Evolutionary conservation across 2,797 vertebrate genomes (phyloP), one percentile per base, ranked within the genome.

Genomic region (Sparus aurata): DNA sequence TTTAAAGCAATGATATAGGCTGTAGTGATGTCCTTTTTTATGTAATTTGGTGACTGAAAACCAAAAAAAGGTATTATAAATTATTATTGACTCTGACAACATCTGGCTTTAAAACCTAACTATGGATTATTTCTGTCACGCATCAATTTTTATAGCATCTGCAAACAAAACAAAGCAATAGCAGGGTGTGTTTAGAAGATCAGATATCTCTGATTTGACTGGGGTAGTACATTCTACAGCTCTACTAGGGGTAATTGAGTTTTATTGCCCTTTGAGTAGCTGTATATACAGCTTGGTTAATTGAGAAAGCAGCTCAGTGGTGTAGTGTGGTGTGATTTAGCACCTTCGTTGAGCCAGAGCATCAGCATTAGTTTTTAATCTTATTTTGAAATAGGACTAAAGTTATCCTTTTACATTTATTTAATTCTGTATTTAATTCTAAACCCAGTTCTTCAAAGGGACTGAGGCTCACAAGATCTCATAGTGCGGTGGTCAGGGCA

Each of bases 241-340:
- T 85, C 91, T 78, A 63, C 74, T 5, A 86, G 85, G 89, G 63
- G 63, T 54, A 63, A 70, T 89, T 86, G 62, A 66, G 17, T 89
- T 88, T 89, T 84, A 88, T 81, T 70, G 76, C 83, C 85, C 68
- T 67, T 54, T 3, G 66, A 85, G 79, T 78, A 65, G 67, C 72
- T 60, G 73, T 80, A 72, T 83, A 52, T 73, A 80, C 69, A 73
- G 67, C 86, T 79, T 57, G 53, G 76, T 85, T 90, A 88, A 85
- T 88, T 90, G 83, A 80, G 81, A 71, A 87, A 91, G 78, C 84
- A 61, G 82, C 74, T 76, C 72, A 43, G 74, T 73, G 50, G 52
- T 71, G 77, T 58, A 23, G 52, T n/a, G 57, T 43, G 41, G 57
- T 12, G 78, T 49, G 69, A 82, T 85, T 73, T 63, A 83, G 20